Evolutionary conservation across 2,113 vertebrate genomes (phyloP), one percentile per base, ranked within the genome.

Genomic region (Crotalus helleri): DNA sequence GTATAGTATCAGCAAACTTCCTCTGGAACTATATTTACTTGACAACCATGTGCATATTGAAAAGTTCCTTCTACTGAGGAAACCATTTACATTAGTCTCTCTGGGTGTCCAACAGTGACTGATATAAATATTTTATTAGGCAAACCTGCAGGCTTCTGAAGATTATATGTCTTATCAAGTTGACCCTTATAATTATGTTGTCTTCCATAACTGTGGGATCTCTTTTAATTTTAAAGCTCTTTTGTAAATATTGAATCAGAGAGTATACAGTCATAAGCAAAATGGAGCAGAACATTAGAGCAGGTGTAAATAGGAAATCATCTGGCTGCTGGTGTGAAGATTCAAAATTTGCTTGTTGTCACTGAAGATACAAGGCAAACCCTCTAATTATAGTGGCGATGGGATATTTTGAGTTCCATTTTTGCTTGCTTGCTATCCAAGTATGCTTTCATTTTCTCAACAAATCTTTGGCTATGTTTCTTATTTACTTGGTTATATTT

Each of bases 181-280:
- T 98, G 97, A 97, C 97, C 97, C 97, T 98, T 98, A 98, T 98
- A 98, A 98, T 98, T 98, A 98, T 96, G 97, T 94, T 98, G 98
- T 98, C 98, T 98, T 97, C 96, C 92, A 94, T 97, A 97, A 94
- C 97, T 94, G 95, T 96, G 93, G 97, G 97, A 96, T 97, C 93
- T 95, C 97, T 97, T 97, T 96, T 97, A 97, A 97, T 97, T 97
- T 96, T 95, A 94, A 95, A 94, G 96, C 93, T 97, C 97, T 97
- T 97, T 96, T 96, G 97, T 98, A 97, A 98, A 98, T 98, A 97
- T 96, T 97, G 98, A 98, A 95, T 96, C 91, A 57, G 92, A 96
- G 97, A 92, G 95, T 96, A 95, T 55, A 96, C 95, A 95, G 89
- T 94, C 93, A 93, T 88, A 95, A 95, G 96, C 94, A 95, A 94